Evolutionary conservation across 2,797 vertebrate species (phyloP), one percentile per base, ranked within the genome.

Genomic region (Esox lucius): DNA sequence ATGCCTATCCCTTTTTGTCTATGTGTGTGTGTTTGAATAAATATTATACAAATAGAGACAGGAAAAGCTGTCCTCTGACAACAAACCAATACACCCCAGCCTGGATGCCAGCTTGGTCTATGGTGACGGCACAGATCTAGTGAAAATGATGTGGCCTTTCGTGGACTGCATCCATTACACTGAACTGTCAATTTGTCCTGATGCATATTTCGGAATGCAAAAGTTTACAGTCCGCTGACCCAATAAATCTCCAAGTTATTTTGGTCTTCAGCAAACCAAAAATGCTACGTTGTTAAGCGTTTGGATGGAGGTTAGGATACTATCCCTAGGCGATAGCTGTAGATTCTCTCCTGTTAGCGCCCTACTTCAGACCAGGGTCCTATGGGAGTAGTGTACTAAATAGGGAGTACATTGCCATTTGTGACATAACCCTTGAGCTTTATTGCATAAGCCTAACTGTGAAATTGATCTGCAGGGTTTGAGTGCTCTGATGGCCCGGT

Each of bases 401-500:
- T 49, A 53, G 51, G 51, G 17, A 53, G 19, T 19, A 8, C 73
- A 28, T 15, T 31, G 5, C 67, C 68, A 46, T 70, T 78, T 24
- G 59, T 74, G 53, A 79, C n/a, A 24, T 19, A 33, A 76, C 73
- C 22, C 80, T 84, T 80, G 62, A 15, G 26, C 9, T 8, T 22
- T 61, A 24, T 61, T 61, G 26, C 84, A 78, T 22, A 8, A 74
- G 73, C 71, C 70, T 16, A 67, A 70, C 70, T 78, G 81, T 76
- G 84, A 72, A 75, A 83, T n/a, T 81, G 73, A 85, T 42, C 42
- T 71, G 80, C 81, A 75, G 85, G 87, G 85, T 77, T 49, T 68
- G 70, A 81, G 79, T 70, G 70, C 83, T 83, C 77, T 69, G 76
- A 22, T 28, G 68, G 46, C 46, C 17, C 7, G 28, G 24, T 69